phyloP scores from a whole-genome alignment of 2,113 vertebrate species.

The Thunnus thynnus region DNA sequence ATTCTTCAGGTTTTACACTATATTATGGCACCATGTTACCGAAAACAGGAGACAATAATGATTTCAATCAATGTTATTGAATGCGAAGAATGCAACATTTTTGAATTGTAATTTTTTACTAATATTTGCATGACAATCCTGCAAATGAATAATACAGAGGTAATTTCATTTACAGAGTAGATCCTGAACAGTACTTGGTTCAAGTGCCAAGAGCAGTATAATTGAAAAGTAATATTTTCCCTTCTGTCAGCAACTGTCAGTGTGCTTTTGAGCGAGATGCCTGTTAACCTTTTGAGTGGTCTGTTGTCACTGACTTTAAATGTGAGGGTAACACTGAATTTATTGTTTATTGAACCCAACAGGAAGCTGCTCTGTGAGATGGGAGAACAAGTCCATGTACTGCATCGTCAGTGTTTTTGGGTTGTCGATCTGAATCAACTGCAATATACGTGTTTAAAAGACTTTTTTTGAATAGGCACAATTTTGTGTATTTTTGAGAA shows the following conservation, averaged over 20 bases:
- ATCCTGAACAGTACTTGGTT: not conserved
- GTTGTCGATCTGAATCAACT: conserved; percentile 86
- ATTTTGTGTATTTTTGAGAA: conserved; percentile 17
- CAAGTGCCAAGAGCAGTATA: not conserved
- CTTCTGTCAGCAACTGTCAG: not conserved
- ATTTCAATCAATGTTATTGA: too few species aligned
- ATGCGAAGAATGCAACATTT: too few species aligned
- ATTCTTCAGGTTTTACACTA: too few species aligned
- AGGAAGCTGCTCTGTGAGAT: conserved; percentile 94
- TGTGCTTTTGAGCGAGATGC: not conserved
- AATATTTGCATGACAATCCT: not conserved
- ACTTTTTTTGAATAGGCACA: not conserved
- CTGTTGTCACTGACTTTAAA: not conserved
- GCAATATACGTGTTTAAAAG: not conserved
- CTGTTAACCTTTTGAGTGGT: not conserved
- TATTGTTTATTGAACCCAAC: conserved; percentile 24
- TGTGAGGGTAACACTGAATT: not conserved
- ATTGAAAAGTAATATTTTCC: not conserved
- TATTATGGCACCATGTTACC: too few species aligned
- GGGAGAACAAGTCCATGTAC: conserved; percentile 97
- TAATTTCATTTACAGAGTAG: not conserved
- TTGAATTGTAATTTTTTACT: too few species aligned
- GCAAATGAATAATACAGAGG: not conserved
- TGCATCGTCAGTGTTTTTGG: conserved; percentile 94
- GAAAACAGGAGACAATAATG: too few species aligned